Evolutionary conservation across 2,797 vertebrate species (phyloP), one percentile per base, ranked within the genome.

Genomic region (Oryzias dopingdopingensis): DNA sequence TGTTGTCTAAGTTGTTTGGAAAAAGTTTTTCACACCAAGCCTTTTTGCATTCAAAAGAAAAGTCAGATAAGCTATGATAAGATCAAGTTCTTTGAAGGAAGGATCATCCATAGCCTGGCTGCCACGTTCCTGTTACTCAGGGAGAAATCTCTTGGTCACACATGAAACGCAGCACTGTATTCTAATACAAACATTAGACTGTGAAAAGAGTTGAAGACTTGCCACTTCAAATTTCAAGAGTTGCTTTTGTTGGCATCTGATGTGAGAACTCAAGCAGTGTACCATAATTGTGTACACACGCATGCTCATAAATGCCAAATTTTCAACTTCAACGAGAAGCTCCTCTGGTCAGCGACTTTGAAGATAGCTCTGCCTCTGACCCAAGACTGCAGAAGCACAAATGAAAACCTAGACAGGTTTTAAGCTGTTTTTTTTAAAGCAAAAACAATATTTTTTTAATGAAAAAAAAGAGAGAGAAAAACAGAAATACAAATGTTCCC

Each of bases 191-290:
- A 89, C 77, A 86, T 40, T 54, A 50, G 65, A 44, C 75, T 82
- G 77, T 72, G 74, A 82, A 51, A 77, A 67, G 65, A 29, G 72
- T 67, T 79, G 80, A 86, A 74, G 75, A 74, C 87, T 84, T 84
- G 81, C 81, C 86, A 89, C 79, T 86, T 88, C 79, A 86, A 81
- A 87, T 87, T 86, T 88, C 65, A 66, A 80, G 76, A 73, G 59
- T 73, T 89, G 86, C 85, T 91, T 90, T 86, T 80, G 76, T 90
- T 92, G 90, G 90, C 89, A 62, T 82, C 74, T 58, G 82, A 91
- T 90, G 87, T 88, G 78, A 92, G 72, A 73, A 63, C 42, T 62
- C 70, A 70, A 66, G 74, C 76, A 67, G 81, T 71, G 79, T 62
- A 74, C 74, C 75, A 63, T 76, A 85, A 82, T 80, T 83, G 60